Evolutionary conservation across 2,113 vertebrate species (phyloP).

Genomic region (Cephalophus harveyi): DNA sequence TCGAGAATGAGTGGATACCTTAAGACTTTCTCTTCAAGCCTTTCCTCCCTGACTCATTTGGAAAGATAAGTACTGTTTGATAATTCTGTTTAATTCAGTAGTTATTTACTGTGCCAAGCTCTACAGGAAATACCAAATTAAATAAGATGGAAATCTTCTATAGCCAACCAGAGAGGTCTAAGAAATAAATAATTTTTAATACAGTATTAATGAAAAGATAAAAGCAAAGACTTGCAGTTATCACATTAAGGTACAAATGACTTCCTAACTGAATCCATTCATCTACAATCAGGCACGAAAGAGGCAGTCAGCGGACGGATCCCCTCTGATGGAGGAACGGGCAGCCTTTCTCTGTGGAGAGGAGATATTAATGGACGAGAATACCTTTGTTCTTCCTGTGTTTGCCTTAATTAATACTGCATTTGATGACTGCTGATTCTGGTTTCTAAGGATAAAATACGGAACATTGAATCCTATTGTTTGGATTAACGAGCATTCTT

Average conservation of each 20-base stretch:
- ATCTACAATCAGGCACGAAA: neutral
- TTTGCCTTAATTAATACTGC: conserved; percentile 29
- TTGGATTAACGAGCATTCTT: conserved; percentile 39
- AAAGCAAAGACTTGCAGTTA: neutral
- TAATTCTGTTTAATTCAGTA: neutral
- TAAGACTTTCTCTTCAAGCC: neutral
- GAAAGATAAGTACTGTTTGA: neutral
- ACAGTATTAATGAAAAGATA: neutral
- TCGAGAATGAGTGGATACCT: neutral
- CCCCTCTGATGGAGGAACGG: neutral
- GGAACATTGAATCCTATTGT: conserved; percentile 42
- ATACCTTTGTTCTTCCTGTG: neutral
- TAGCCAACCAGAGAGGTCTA: neutral
- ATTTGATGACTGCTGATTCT: conserved; percentile 15
- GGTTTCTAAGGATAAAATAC: neutral
- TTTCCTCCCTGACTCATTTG: neutral
- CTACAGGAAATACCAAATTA: conserved; percentile 16
- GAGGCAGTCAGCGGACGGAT: neutral
- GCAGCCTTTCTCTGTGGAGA: neutral
- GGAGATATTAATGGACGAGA: neutral
- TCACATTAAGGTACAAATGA: neutral
- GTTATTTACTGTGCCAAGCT: neutral
- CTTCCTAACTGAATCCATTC: neutral
- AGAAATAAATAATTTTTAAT: neutral
- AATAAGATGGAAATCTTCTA: neutral